Conservation (phyloP, 2,888 invertebrate species). For the Cotesia congregata region DNA sequence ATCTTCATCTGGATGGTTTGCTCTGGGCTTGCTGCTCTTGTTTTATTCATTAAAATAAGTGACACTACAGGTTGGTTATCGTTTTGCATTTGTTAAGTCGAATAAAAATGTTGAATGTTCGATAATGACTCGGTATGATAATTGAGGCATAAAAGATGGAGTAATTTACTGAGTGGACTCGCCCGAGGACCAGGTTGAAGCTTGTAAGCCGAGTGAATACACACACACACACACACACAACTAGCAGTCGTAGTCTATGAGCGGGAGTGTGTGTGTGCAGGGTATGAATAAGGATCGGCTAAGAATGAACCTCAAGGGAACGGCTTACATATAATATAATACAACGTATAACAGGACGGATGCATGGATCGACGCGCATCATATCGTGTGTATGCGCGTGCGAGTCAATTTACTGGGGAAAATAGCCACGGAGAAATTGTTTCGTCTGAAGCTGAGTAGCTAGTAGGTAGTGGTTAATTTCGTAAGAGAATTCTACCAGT, state of each 20-base stretch:
- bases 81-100: conserved; percentile 27
- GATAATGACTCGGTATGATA: conserved; percentile 60
- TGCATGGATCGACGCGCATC: conserved; percentile 43
- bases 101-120: conserved; percentile 46
- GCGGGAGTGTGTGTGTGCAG: conserved; percentile 4
- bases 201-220: neutral
- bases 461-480: conserved; percentile 55
- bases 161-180: conserved; percentile 53
- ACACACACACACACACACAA: neutral
- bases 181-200: conserved; percentile 25
- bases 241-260: neutral
- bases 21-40: neutral
- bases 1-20: neutral
- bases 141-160: conserved; percentile 63
- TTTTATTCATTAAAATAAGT: conserved; percentile 16
- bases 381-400: conserved; percentile 47
- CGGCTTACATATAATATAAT: conserved; percentile 8
- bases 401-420: conserved; percentile 60
- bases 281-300: conserved; percentile 18
- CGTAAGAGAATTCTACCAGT: conserved; percentile 52
- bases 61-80: conserved; percentile 25
- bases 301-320: conserved; percentile 24
- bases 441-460: conserved; percentile 52
- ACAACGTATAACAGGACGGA: conserved; percentile 30
- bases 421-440: conserved; percentile 60